phyloP scores from a whole-genome alignment of 2,797 vertebrate genomes.

The Todus mexicanus region DNA sequence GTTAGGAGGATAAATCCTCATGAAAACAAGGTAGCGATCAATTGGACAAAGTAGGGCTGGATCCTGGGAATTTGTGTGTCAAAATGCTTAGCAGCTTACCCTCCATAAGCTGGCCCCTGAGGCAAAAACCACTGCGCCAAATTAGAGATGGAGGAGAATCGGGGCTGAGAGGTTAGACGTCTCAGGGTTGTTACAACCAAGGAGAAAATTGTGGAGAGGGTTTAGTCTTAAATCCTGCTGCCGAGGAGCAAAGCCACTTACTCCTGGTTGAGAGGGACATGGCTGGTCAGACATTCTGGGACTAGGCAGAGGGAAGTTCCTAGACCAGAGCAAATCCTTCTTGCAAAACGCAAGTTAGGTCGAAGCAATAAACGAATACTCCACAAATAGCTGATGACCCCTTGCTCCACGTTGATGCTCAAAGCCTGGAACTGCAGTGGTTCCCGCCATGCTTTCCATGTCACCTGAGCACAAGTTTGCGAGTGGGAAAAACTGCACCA shows the following conservation, averaged over 20 bases:
- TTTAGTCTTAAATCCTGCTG: neutral
- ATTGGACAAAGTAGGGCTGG: neutral
- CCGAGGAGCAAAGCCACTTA: neutral
- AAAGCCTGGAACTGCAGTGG: neutral
- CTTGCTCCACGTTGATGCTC: neutral
- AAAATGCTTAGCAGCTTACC: neutral
- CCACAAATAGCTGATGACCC: neutral
- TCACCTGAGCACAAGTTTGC: neutral
- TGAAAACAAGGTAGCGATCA: neutral
- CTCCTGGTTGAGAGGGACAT: neutral
- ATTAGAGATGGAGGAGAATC: neutral
- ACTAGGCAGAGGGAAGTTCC: neutral
- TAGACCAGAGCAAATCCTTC: neutral
- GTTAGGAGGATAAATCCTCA: neutral
- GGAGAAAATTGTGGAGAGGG: neutral
- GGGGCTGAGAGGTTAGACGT: neutral
- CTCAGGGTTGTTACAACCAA: fast-evolving
- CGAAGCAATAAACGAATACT: neutral
- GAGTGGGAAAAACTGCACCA: neutral
- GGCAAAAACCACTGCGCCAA: neutral
- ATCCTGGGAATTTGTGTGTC: neutral
- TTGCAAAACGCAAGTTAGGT: fast-evolving
- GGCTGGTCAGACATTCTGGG: neutral
- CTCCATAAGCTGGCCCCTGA: neutral
- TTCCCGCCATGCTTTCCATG: fast-evolving